Base-by-base conservation (phyloP, 2,113 vertebrate genomes). In the Microtus pennsylvanicus region DNA sequence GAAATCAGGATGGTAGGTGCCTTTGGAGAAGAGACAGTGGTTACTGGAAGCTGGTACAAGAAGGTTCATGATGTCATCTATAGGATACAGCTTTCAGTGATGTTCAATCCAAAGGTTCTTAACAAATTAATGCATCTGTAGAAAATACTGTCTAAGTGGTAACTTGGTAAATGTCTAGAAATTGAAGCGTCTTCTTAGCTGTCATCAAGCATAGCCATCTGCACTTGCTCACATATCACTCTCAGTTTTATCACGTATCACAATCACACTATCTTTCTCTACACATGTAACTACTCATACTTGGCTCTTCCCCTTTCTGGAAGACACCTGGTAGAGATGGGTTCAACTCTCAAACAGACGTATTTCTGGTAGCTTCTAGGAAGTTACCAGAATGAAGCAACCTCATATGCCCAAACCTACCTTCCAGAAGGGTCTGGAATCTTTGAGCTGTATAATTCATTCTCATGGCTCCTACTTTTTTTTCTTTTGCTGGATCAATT, bases 381-480 rank as follows among this genome's bases (percentile, higher is more conserved):
- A 61, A 45, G 45, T 5, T 55, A 22, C 28, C 50, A 38, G 50
- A 47, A 0, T 61, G 14, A 76, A 76, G 47, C 85, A 55, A 80
- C 35, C 47, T 52, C 17, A 75, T 50, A 87, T 2, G 38, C 6
- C 24, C 35, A 91, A 82, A 8, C 30, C 30, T 69, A 12, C 42
- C 76, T 95, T 94, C 28, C 35, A 67, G n/a, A 76, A 90, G 80
- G 0, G 10, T 90, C 90, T 87, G 26, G 45, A 75, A 65, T 82
- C 35, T 83, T 87, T 93, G 65, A 87, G 42, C 33, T 61, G 11
- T 76, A 97, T 77, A 90, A 92, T 61, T 85, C 88, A 75, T 83
- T 63, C 58, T 91, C 21, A 76, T 26, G 42, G 30, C 19, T 17
- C 94, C 70, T 50, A 92, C 3, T 35, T 28, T 80, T 58, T 58